Conservation (phyloP, 2,888 invertebrate species). For the Rotaria magnacalcarata region DNA sequence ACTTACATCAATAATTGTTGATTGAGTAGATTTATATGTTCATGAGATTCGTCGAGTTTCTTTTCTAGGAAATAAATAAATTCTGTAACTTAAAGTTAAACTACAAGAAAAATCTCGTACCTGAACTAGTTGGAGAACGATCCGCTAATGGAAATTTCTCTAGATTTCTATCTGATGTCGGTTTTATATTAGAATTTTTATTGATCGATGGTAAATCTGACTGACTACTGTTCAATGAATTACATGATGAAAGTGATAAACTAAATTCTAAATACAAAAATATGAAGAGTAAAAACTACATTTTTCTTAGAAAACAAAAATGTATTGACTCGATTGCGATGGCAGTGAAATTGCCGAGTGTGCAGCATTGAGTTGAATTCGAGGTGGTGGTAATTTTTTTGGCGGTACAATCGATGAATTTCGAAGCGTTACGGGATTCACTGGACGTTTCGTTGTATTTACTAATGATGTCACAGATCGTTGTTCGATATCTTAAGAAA, state of each 20-base stretch:
- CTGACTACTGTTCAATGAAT: constrained; percentile 30
- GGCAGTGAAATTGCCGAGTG: background rate
- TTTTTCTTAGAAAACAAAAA: background rate
- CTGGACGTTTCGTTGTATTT: background rate
- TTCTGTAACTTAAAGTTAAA: too few species aligned
- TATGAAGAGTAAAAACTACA: background rate
- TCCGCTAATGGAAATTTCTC: background rate
- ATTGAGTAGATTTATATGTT: background rate
- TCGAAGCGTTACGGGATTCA: background rate
- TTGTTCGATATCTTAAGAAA: background rate
- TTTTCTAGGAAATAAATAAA: background rate
- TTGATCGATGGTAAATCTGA: background rate
- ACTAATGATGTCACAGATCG: background rate
- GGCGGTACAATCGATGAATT: background rate
- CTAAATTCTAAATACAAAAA: background rate
- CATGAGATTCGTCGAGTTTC: background rate
- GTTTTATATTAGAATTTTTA: background rate
- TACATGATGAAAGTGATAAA: background rate
- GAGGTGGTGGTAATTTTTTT: background rate
- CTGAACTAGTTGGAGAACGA: background rate
- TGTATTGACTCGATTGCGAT: background rate
- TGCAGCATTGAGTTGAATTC: background rate
- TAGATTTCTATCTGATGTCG: background rate
- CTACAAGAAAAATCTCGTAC: too few species aligned
- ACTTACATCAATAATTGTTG: background rate